A percentile compares a stretch with the other conserved stretches of the same genome.
Evolutionary conservation across 2,888 invertebrate species (phyloP).

Genomic region (Cataglyphis altisquamis): DNA sequence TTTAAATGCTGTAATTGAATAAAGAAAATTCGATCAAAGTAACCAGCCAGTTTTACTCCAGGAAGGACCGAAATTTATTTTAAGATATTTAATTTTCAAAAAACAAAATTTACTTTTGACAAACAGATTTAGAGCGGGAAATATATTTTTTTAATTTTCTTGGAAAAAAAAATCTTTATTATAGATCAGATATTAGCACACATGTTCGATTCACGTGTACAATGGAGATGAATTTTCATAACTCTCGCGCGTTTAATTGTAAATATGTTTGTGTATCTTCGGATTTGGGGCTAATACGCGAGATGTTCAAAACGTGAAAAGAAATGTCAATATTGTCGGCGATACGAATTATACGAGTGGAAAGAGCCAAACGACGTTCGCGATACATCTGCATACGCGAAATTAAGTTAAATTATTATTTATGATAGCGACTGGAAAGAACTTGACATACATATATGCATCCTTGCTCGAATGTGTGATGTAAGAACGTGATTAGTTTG

Average conservation of each 20-base stretch:
- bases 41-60: background rate
- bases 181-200: background rate
- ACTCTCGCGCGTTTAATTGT: background rate
- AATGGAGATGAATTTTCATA: background rate
- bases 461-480: background rate
- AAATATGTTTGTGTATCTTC: background rate
- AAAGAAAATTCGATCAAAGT: too few relatives aligned
- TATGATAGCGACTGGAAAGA: background rate
- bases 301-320: background rate
- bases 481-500: conserved; percentile 8
- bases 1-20: too few relatives aligned
- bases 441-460: background rate
- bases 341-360: background rate
- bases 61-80: background rate
- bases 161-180: background rate
- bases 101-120: too few relatives aligned
- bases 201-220: background rate
- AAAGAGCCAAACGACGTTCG: background rate
- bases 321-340: background rate
- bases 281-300: background rate
- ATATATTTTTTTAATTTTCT: background rate
- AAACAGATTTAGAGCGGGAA: background rate
- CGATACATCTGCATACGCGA: background rate
- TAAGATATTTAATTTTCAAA: background rate
- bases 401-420: background rate